Percentiles rank a stretch among this genome's conserved stretches.
These are phyloP conservation scores for Dicerorhinus sumatrensis DNA, from an alignment of 2,113 vertebrate genomes.

Conservation along the genomic window DNA sequence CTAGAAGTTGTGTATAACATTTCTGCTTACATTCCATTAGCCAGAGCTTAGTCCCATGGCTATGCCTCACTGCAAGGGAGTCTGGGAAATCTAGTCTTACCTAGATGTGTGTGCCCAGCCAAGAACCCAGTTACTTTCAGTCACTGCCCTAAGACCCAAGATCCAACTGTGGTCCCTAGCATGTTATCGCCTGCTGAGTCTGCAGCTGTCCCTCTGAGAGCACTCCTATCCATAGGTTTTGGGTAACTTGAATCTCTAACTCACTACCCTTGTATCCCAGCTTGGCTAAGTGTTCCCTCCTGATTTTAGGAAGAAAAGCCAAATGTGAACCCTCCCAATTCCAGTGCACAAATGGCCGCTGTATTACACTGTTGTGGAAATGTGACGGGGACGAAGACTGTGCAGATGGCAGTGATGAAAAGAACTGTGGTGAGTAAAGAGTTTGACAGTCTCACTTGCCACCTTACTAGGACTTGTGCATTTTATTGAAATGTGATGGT, in stretches of 20 bases:
- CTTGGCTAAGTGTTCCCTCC: constrained; percentile 50
- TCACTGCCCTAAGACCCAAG: neutral
- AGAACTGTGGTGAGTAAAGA: constrained; percentile 92
- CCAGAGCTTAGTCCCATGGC: neutral
- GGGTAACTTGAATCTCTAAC: neutral
- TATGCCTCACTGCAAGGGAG: neutral
- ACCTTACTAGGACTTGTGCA: neutral
- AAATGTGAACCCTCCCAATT: constrained; percentile 96
- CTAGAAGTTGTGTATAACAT: neutral
- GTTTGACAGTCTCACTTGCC: too few relatives aligned
- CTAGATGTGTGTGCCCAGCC: neutral
- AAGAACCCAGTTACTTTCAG: neutral
- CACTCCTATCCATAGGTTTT: neutral
- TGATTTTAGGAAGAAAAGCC: constrained; percentile 88
- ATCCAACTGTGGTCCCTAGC: neutral
- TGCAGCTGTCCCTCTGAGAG: neutral
- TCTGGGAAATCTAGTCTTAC: neutral
- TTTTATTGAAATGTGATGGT: neutral
- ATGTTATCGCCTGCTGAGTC: neutral
- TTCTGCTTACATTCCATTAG: neutral
- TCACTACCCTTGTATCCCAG: neutral
- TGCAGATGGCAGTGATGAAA: constrained; percentile 95
- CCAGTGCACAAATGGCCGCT: constrained; percentile 96
- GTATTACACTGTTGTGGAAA: constrained; percentile 95
- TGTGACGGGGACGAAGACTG: constrained; percentile 98